Conservation (phyloP, 2,888 invertebrate genomes). For the Chelonus formosanus region DNA sequence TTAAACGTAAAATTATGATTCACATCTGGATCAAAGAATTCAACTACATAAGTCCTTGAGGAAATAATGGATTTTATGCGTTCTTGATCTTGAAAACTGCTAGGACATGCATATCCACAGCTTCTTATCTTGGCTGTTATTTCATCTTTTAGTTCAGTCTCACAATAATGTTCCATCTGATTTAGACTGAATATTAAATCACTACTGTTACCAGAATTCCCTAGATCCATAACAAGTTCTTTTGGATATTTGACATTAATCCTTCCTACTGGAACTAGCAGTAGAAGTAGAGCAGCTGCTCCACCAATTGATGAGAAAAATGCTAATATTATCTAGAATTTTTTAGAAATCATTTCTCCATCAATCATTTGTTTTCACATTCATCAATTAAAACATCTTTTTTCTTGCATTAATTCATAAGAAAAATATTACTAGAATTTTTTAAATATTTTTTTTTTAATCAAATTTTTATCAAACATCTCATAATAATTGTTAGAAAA, state of each 20-base stretch:
- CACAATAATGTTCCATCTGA: slow-evolving; percentile 52
- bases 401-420: too few species aligned
- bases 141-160: slow-evolving; percentile 47
- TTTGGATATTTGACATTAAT: slow-evolving; percentile 74
- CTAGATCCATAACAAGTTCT: slow-evolving; percentile 69
- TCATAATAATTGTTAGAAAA: too few species aligned
- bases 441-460: too few species aligned
- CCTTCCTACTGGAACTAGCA: slow-evolving; percentile 77
- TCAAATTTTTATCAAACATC: too few species aligned
- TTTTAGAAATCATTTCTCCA: too few species aligned
- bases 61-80: slow-evolving; percentile 63
- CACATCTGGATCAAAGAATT: slow-evolving; percentile 44
- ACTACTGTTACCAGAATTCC: slow-evolving; percentile 63
- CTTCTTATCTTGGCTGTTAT: slow-evolving; percentile 53
- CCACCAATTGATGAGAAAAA: slow-evolving; percentile 76
- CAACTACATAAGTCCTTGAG: slow-evolving; percentile 69
- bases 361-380: too few species aligned
- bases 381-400: too few species aligned
- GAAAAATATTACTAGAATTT: too few species aligned
- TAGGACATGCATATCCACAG: slow-evolving; percentile 68
- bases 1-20: slow-evolving; percentile 52
- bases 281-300: slow-evolving; percentile 72
- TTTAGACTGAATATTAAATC: slow-evolving; percentile 52
- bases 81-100: slow-evolving; percentile 51
- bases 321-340: slow-evolving; percentile 72